A percentile compares a stretch with the other conserved stretches of the same genome.
Evolutionary conservation across 2,113 vertebrate genomes (phyloP).

Genomic region (Ailurus styani): DNA sequence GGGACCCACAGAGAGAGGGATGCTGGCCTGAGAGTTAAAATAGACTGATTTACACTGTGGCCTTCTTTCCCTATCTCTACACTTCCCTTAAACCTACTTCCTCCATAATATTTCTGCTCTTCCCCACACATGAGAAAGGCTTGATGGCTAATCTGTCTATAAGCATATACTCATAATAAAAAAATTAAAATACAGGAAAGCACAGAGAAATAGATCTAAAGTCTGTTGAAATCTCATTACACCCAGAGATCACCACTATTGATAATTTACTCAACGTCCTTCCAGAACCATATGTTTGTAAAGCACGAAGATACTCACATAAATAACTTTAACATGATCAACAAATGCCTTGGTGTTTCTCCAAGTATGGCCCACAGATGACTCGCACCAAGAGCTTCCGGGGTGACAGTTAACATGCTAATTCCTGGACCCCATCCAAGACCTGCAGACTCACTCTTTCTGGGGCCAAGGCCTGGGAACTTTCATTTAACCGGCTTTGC

Average conservation of each 20-base stretch:
- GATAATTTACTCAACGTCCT: not conserved
- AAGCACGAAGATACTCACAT: rapidly evolving
- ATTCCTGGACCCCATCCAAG: not conserved
- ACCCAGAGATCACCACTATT: not conserved
- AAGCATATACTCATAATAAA: not conserved
- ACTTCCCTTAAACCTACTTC: not conserved
- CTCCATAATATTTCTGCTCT: not conserved
- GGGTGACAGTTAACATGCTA: not conserved
- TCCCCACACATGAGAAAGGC: not conserved
- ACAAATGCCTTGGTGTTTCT: not conserved
- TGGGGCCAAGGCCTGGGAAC: not conserved
- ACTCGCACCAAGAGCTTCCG: not conserved
- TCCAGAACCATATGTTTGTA: not conserved
- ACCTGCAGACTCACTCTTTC: not conserved
- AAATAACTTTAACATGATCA: not conserved
- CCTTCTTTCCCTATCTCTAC: not conserved
- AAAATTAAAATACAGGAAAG: not conserved
- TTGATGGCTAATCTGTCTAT: not conserved
- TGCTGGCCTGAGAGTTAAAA: not conserved
- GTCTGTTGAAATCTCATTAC: not conserved
- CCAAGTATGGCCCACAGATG: not conserved
- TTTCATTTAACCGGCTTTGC: not conserved
- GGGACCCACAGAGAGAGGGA: not conserved
- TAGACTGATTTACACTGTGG: rapidly evolving
- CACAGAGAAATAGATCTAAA: not conserved